Conservation (phyloP, 2,113 vertebrate species). For the Macquaria ambigua region DNA sequence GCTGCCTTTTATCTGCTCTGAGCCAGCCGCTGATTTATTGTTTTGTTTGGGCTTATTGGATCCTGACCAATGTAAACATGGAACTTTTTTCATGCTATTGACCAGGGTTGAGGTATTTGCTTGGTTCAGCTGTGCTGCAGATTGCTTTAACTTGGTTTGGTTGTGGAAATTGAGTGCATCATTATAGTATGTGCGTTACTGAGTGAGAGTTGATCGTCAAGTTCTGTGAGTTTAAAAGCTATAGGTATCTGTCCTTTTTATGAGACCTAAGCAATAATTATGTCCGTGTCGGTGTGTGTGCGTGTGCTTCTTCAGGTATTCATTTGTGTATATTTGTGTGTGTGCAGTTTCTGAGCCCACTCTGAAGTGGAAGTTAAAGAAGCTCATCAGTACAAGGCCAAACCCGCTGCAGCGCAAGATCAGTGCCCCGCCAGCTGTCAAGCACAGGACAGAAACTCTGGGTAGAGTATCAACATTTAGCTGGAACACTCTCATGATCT, state of each 20-base stretch:
- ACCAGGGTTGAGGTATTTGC: conserved; percentile 32
- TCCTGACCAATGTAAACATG: conserved; percentile 57
- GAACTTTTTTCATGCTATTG: conserved; percentile 30
- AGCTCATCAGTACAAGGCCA: conserved; percentile 90
- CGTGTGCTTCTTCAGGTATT: neutral
- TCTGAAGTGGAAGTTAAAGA: conserved; percentile 93
- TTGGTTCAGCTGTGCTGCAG: conserved; percentile 7
- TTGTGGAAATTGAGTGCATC: conserved; percentile 15
- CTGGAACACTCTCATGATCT: neutral
- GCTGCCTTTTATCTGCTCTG: conserved; percentile 59
- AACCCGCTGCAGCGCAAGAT: conserved; percentile 93
- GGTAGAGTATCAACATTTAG: conserved; percentile 79
- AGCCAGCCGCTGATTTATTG: conserved; percentile 61
- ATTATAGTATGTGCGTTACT: neutral
- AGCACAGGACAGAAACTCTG: conserved; percentile 85
- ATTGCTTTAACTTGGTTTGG: conserved; percentile 20
- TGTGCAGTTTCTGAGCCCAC: conserved; percentile 93
- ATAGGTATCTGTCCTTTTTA: neutral
- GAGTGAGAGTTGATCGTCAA: neutral
- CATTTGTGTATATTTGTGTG: conserved; percentile 15
- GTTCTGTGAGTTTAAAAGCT: conserved; percentile 11
- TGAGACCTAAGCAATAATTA: neutral
- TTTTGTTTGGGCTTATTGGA: conserved; percentile 61
- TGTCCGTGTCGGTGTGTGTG: conserved; percentile 1
- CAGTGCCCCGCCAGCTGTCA: conserved; percentile 90